These are phyloP conservation scores for Phoenoteleia sp. DNA, from an alignment of 2,888 invertebrate species.

Conservation along the genomic window DNA sequence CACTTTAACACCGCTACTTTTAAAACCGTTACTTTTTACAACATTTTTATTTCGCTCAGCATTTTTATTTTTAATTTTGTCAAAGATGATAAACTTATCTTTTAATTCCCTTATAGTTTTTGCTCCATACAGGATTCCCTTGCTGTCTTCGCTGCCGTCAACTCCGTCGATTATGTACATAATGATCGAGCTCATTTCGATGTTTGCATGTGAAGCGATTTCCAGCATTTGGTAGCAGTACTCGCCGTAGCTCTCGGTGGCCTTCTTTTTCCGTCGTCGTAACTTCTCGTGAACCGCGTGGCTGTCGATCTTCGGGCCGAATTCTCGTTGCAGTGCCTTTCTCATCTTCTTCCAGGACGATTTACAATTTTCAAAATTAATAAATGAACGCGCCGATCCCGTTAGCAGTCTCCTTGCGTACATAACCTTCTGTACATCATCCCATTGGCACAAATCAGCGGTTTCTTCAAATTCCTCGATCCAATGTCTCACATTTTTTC, in stretches of 20 bases:
- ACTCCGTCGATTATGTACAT: slow-evolving; percentile 65
- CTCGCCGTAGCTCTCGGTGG: slow-evolving; percentile 43
- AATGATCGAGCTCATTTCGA: slow-evolving; percentile 51
- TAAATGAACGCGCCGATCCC: slow-evolving; percentile 45
- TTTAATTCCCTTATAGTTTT: slow-evolving; percentile 55
- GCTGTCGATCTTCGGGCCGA: slow-evolving; percentile 18
- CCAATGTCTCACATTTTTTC: slow-evolving; percentile 39
- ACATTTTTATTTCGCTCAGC: background rate
- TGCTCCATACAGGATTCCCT: slow-evolving; percentile 58
- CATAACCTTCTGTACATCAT: slow-evolving; percentile 46
- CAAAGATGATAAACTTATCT: slow-evolving; percentile 51
- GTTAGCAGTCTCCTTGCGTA: slow-evolving; percentile 56
- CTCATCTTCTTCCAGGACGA: slow-evolving; percentile 52
- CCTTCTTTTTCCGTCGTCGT: slow-evolving; percentile 40
- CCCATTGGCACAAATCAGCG: slow-evolving; percentile 33
- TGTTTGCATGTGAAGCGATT: slow-evolving; percentile 43
- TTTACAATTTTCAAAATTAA: slow-evolving; percentile 43
- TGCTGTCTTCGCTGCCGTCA: slow-evolving; percentile 47
- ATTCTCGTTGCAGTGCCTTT: slow-evolving; percentile 28
- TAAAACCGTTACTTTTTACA: slow-evolving; percentile 2
- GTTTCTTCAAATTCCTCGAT: slow-evolving; percentile 12
- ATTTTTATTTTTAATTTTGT: slow-evolving; percentile 25
- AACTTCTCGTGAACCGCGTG: slow-evolving; percentile 34
- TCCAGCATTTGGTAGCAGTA: slow-evolving; percentile 61
- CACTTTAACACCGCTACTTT: background rate